Evolutionary conservation across 2,113 vertebrate species (phyloP).

Genomic region (Atherinomorus stipes): DNA sequence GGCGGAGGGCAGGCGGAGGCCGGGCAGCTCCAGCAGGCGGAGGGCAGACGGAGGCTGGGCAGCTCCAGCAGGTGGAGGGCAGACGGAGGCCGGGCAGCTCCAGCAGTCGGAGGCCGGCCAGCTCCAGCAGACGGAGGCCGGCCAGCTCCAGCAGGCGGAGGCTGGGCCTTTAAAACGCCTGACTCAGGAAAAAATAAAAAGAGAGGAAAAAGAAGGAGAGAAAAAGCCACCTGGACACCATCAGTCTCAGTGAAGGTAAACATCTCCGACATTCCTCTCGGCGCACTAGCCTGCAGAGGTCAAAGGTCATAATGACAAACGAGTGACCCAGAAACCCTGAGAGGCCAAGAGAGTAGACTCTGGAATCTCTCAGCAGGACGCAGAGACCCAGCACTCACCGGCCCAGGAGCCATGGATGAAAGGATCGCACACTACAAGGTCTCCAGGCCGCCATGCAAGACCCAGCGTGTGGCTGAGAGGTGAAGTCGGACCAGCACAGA

Average conservation of each 20-base stretch:
- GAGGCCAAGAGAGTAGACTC: slow-evolving; percentile 87
- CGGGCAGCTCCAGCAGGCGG: too few species aligned
- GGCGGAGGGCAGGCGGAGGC: too few species aligned
- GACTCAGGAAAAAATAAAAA: slow-evolving; percentile 52
- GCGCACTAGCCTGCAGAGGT: slow-evolving; percentile 94
- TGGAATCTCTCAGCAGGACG: slow-evolving; percentile 94
- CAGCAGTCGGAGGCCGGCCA: too few species aligned
- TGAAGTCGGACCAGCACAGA: slow-evolving; percentile 17
- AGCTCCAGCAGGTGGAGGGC: too few species aligned
- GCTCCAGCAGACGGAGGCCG: too few species aligned
- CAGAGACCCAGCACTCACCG: slow-evolving; percentile 81
- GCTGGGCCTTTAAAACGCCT: slow-evolving; percentile 21
- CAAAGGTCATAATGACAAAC: slow-evolving; percentile 94
- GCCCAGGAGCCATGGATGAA: slow-evolving; percentile 32
- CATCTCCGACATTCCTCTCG: slow-evolving; percentile 94
- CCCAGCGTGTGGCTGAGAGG: slow-evolving; percentile 32
- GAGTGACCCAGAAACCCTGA: slow-evolving; percentile 91
- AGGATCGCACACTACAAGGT: slow-evolving; percentile 12
- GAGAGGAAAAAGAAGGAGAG: slow-evolving; percentile 41
- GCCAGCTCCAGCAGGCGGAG: slow-evolving; percentile 25
- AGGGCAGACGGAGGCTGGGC: too few species aligned
- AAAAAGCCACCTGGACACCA: slow-evolving; percentile 94
- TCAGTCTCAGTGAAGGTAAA: slow-evolving; percentile 98
- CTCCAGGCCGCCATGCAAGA: slow-evolving; percentile 29
- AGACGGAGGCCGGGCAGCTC: too few species aligned